Base-by-base conservation (phyloP, 2,797 vertebrate species). In the Lerista edwardsae region DNA sequence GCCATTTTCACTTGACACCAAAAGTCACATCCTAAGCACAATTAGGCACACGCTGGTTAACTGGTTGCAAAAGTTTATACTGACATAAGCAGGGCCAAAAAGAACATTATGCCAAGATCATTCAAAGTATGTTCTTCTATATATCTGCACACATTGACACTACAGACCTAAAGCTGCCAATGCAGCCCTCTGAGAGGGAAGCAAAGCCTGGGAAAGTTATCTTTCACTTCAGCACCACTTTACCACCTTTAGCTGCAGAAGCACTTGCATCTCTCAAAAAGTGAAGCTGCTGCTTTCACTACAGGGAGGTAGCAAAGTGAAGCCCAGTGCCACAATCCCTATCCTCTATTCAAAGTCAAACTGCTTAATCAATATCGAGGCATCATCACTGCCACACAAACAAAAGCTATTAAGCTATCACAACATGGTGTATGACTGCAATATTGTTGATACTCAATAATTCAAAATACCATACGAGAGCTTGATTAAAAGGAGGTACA, bases 21-120 rank as follows among this genome's bases (percentile, higher is more conserved):
- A 76, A 88, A 89, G 88, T 69, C 84, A 84, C 62, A 79, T 82
- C 44, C 21, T 47, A 17, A 34, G 69, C 51, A 14, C 88, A 39
- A 87, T 31, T 65, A 68, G 87, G 75, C 61, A 21, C 11, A 64
- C 39, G 73, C 61, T 14, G 0, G 27, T 62, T 10, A 68, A 84
- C 61, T 82, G 67, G 2, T 1, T 80, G 83, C 69, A 89, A 82
- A 51, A 21, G 31, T 21, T 4, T 36, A 29, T n/a, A 47, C 17
- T 34, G 41, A 19, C 21, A 47, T 51, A 10, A 41, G 19, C 21
- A 79, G 4, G 64, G 44, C 23, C 36, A 25, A 21, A n/a, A 36
- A 39, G 11, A 5, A 76, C 39, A 31, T 34, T 76, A 51, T 34
- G 39, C 19, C 36, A 27, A 36, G 34, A 67, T 14, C 23, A 23